Conservation (phyloP, 2,797 vertebrate genomes). For the Hapalemur alaotrensis region DNA sequence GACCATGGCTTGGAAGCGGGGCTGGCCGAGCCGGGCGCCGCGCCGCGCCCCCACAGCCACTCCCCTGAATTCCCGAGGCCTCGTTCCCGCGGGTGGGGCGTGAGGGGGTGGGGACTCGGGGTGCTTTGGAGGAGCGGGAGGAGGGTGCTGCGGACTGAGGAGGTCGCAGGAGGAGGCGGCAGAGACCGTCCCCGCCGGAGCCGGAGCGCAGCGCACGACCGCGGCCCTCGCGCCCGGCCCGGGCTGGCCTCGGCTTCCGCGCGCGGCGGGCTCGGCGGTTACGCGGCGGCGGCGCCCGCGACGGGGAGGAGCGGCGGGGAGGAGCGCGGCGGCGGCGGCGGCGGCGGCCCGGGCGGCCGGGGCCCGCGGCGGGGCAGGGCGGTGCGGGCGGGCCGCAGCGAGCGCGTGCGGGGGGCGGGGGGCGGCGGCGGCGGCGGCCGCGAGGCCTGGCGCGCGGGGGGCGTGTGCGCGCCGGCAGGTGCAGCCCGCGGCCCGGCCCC, state of each 20-base stretch:
- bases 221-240: conserved; percentile 35
- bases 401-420: conserved; percentile 26
- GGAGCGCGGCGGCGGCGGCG: background rate
- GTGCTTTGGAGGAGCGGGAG: conserved; percentile 26
- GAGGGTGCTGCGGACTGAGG: background rate
- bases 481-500: background rate
- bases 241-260: background rate
- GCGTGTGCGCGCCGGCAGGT: conserved; percentile 63
- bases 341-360: background rate
- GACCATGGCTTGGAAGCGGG: conserved; percentile 81
- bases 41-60: conserved; percentile 66
- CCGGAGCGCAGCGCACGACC: background rate
- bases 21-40: conserved; percentile 42
- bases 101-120: background rate
- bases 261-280: conserved; percentile 9
- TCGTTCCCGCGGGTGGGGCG: conserved; percentile 53
- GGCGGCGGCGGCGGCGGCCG: background rate
- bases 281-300: conserved; percentile 65
- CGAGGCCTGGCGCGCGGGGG: conserved; percentile 55
- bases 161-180: background rate
- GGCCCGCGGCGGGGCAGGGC: conserved; percentile 4
- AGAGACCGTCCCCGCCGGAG: background rate
- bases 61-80: conserved; percentile 67
- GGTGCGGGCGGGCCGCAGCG: background rate
- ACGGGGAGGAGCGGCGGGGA: conserved; percentile 64